Evolutionary conservation across 2,113 vertebrate species (phyloP).

Genomic region (Ciconia maguari): DNA sequence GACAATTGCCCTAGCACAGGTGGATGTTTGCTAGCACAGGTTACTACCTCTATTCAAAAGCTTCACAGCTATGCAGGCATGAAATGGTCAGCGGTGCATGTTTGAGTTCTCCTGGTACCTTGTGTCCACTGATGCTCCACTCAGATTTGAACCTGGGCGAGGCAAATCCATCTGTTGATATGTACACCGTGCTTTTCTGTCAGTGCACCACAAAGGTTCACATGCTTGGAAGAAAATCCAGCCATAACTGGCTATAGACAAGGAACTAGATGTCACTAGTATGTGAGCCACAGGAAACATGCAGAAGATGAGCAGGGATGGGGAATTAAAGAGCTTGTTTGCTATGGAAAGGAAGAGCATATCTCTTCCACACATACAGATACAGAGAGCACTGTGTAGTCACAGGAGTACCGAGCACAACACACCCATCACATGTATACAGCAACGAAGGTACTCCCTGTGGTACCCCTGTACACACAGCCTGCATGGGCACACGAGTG

Average conservation of each 20-base stretch:
- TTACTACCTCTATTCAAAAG: neutral
- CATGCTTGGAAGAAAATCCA: neutral
- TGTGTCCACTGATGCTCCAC: neutral
- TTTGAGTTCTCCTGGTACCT: neutral
- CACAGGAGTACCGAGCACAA: neutral
- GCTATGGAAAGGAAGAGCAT: neutral
- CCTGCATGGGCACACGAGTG: neutral
- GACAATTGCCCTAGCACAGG: neutral
- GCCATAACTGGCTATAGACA: neutral
- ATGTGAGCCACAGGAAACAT: neutral
- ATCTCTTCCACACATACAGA: neutral
- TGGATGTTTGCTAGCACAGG: neutral
- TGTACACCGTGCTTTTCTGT: neutral
- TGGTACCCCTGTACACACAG: neutral
- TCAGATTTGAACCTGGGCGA: neutral
- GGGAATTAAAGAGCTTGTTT: neutral
- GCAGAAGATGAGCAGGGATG: neutral
- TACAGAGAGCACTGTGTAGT: neutral
- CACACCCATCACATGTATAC: rapidly evolving
- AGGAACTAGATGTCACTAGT: neutral
- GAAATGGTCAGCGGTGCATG: neutral
- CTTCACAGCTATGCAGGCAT: neutral
- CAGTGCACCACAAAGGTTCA: neutral
- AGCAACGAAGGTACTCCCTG: neutral
- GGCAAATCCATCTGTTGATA: neutral